A percentile compares a stretch with the other conserved stretches of the same genome.
These are phyloP conservation scores for Callipepla squamata DNA, from an alignment of 2,113 vertebrate genomes.

Conservation along the genomic window DNA sequence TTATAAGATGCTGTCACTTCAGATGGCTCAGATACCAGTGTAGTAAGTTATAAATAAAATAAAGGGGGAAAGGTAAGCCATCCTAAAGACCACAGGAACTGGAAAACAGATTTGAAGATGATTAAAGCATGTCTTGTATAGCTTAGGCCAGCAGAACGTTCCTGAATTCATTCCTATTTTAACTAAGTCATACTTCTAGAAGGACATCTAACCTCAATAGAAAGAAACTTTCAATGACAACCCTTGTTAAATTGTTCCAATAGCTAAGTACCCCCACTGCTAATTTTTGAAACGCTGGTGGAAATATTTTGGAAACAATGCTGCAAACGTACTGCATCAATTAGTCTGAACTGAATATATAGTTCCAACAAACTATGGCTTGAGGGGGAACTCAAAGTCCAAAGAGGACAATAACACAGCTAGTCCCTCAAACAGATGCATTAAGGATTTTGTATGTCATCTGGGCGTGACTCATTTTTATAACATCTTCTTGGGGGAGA, in stretches of 20 bases:
- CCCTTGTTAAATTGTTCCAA: constrained; percentile 56
- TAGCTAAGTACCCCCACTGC: constrained; percentile 63
- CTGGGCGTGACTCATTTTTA: constrained; percentile 70
- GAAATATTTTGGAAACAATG: constrained; percentile 70
- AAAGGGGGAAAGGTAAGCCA: not conserved
- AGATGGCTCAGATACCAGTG: not conserved
- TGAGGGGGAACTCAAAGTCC: constrained; percentile 62
- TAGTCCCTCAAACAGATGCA: constrained; percentile 64
- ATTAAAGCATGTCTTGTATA: not conserved
- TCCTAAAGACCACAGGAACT: not conserved
- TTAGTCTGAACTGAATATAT: constrained; percentile 66
- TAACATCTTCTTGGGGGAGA: constrained; percentile 62
- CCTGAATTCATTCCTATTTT: constrained; percentile 50
- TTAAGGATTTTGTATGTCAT: constrained; percentile 70
- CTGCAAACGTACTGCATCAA: constrained; percentile 68
- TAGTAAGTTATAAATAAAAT: not conserved
- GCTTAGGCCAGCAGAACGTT: constrained; percentile 2
- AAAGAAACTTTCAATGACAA: constrained; percentile 39
- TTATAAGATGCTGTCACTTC: not conserved
- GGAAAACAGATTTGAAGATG: not conserved
- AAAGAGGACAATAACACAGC: constrained; percentile 72
- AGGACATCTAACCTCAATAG: constrained; percentile 48
- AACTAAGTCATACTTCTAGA: constrained; percentile 42
- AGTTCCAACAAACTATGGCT: constrained; percentile 69
- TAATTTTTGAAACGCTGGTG: constrained; percentile 59